Conservation (phyloP, 2,888 invertebrate species). For the Hipparchia sbordonii region DNA sequence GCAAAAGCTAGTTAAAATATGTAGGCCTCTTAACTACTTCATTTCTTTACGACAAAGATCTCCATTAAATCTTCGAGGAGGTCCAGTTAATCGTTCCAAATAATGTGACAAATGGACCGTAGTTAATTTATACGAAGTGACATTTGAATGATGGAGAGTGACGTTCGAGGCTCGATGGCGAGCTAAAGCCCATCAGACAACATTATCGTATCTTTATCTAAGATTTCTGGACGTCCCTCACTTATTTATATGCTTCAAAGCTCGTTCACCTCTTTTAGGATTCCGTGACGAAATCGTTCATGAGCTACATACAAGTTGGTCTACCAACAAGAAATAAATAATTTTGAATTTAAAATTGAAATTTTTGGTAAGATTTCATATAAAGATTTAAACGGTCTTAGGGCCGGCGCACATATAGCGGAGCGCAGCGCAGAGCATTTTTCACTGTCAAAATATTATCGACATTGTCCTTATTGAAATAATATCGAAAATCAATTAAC, state of each 20-base stretch:
- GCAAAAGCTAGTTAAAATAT: not conserved
- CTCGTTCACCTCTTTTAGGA: slow-evolving; percentile 10
- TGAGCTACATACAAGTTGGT: slow-evolving; percentile 39
- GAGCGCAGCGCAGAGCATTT: too few relatives aligned
- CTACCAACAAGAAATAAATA: too few relatives aligned
- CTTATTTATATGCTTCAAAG: not conserved
- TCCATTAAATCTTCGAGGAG: slow-evolving; percentile 38
- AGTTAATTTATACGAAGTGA: slow-evolving; percentile 39
- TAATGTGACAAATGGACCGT: slow-evolving; percentile 33
- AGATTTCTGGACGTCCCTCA: slow-evolving; percentile 45
- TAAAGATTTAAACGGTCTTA: too few relatives aligned
- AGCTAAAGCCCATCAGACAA: slow-evolving; percentile 45
- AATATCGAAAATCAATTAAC: too few relatives aligned
- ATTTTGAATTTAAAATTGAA: too few relatives aligned
- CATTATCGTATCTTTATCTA: slow-evolving; percentile 56
- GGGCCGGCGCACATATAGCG: too few relatives aligned
- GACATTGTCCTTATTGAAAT: too few relatives aligned
- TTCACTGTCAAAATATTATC: too few relatives aligned
- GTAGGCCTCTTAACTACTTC: not conserved
- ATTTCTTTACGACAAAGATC: slow-evolving; percentile 22
- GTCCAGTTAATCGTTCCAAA: slow-evolving; percentile 35
- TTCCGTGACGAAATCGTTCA: slow-evolving; percentile 44
- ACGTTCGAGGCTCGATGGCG: slow-evolving; percentile 45
- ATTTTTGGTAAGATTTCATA: too few relatives aligned
- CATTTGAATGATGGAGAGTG: slow-evolving; percentile 45